These are phyloP conservation scores for Tortricodes alternella DNA, from an alignment of 2,888 invertebrate species.

Conservation along the genomic window DNA sequence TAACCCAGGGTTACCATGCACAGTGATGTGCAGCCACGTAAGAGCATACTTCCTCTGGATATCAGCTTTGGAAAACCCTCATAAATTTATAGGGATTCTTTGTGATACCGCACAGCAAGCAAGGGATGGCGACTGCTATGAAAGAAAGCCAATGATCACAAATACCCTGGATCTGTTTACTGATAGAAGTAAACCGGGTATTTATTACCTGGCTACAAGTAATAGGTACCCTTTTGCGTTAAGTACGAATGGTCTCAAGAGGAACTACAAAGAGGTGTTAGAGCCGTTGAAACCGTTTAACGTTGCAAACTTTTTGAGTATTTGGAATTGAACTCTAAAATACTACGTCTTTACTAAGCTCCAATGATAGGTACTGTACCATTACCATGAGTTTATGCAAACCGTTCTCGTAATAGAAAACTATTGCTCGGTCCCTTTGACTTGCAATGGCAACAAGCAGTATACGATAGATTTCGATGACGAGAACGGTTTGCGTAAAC, in stretches of 20 bases:
- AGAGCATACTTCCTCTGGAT: slow-evolving; percentile 50
- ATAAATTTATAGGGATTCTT: slow-evolving; percentile 50
- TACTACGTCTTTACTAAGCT: no score
- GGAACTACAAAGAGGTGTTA: slow-evolving; percentile 44
- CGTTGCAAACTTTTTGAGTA: no score
- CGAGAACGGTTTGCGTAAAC: no score
- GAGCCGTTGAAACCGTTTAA: slow-evolving; percentile 2
- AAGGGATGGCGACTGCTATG: slow-evolving; percentile 48
- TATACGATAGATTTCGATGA: no score
- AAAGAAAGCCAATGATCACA: slow-evolving; percentile 45
- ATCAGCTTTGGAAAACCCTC: slow-evolving; percentile 47
- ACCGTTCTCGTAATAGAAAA: no score
- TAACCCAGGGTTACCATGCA: slow-evolving; percentile 47
- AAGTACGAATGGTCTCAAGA: slow-evolving; percentile 57
- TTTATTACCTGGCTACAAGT: slow-evolving; percentile 51
- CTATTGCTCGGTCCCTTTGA: no score
- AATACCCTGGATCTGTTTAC: slow-evolving; percentile 50
- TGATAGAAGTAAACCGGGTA: slow-evolving; percentile 45
- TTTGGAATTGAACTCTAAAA: no score
- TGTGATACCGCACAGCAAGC: slow-evolving; percentile 57
- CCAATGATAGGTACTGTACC: no score
- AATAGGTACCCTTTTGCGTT: slow-evolving; percentile 46
- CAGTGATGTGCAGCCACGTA: slow-evolving; percentile 50
- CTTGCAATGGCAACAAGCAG: no score
- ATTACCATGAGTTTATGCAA: no score